phyloP scores from a whole-genome alignment of 2,113 vertebrate genomes.

The Myrmophylax atrothorax region DNA sequence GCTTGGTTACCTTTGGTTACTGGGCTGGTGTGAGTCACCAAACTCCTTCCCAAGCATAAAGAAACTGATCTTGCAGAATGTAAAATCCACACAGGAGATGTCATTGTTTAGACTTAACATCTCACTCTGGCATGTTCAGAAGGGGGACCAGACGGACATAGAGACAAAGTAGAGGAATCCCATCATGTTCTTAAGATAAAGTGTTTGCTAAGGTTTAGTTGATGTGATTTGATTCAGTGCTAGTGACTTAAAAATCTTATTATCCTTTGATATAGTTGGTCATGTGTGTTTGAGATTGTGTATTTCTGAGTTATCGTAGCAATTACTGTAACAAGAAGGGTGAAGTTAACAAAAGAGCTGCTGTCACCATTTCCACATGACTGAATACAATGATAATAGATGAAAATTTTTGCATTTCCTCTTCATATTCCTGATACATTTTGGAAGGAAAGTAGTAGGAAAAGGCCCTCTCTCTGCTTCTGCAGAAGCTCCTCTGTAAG shows the following conservation, averaged over 20 bases:
- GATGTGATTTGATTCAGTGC: background rate
- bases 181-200: background rate
- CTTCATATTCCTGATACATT: background rate
- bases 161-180: background rate
- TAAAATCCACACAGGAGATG: background rate
- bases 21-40: conserved; percentile 5
- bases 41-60: background rate
- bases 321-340: background rate
- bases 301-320: background rate
- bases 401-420: background rate
- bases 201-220: background rate
- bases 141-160: background rate
- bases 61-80: background rate
- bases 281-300: background rate
- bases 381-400: background rate
- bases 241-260: background rate
- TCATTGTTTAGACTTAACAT: background rate
- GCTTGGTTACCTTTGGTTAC: background rate
- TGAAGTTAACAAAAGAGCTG: background rate
- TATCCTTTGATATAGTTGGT: background rate
- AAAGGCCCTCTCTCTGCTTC: background rate
- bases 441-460: background rate
- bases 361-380: background rate
- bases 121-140: background rate
- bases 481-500: background rate